Base-by-base conservation (phyloP, 2,888 invertebrate genomes). In the Nemapogon koenigi region DNA sequence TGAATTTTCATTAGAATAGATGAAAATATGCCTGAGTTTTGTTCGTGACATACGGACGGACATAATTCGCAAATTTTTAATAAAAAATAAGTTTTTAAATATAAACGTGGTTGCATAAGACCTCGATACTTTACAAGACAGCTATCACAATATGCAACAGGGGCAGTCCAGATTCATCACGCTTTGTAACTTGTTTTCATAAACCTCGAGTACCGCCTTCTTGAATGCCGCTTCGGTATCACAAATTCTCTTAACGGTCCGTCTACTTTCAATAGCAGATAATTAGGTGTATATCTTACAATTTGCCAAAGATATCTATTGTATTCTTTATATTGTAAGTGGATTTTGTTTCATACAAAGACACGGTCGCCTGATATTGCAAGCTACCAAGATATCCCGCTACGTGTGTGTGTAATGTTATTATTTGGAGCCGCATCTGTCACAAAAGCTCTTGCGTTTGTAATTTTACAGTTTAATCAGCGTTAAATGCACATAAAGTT, bases 381-480 rank as follows among this genome's bases (percentile, higher is more conserved):
- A 66, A 68, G 64, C 62, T 63, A 46, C n/a, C 43, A 44, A 44
- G 48, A 41, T 47, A 37, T 38, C 35, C 32, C 30, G 17, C 30
- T 65, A 58, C 63, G 68, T 64, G 66, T 67, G 65, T 69, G 60
- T 59, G 64, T 75, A 73, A 75, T 73, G 64, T 71, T 72, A 76
- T 75, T 76, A 75, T 76, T 64, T 62, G 51, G 52, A 50, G 70
- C 71, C 70, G 63, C 78, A 78, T 78, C 76, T 78, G 76, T 76
- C 75, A 69, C 68, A 73, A 69, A 70, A 62, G 59, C 59, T 64
- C 62, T 67, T 69, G 65, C 65, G 67, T 68, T 53, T 40, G 65
- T 71, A 75, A 78, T 78, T 78, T 78, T 73, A 78, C 76, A 78
- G 76, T 78, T 75, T 78, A 78, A 78, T 78, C 73, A 78, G 76